Base-by-base conservation (phyloP, 2,113 vertebrate species). In the Myotis davidii region DNA sequence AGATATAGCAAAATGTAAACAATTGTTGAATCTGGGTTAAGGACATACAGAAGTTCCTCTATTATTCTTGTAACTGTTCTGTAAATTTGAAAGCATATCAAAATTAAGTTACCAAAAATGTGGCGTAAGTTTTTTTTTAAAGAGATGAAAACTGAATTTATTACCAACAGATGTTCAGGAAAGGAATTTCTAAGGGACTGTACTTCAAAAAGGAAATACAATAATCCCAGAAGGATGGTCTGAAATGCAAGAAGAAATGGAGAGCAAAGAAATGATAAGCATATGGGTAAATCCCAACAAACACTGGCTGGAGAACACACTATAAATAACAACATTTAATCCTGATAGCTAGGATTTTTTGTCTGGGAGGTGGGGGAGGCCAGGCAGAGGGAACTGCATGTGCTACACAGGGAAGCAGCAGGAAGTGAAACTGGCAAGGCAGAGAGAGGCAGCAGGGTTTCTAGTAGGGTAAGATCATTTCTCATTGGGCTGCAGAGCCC, bases 111-210 rank as follows among this genome's bases (percentile, higher is more conserved):
- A 92, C 37, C 16, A 59, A 89, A 91, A 94, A 69, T 42, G 8
- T 39, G 34, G n/a, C 39, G 67, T 83, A 85, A 77, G 32, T 85
- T 52, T 85, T 32, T 90, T 90, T 88, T 86, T 37, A 84, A 84
- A 89, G 67, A 91, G 64, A 90, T 79, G 77, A 81, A 94, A 97
- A 79, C 34, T 83, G 13, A 74, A 93, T 90, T 90, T 94, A 96
- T 87, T 90, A 74, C 25, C 76, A 93, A 90, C 52, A 79, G 82
- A 90, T 88, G 72, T 70, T 91, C 50, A 88, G 6, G 59, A 94
- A 96, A 81, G 50, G 50, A 73, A 84, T 85, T 91, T 93, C 70
- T 90, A 91, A 90, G 32, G 82, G 59, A 91, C 16, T 91, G 42
- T 88, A 74, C 39, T 91, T 94, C 70, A 69, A 91, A 89, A 94